phyloP scores from a whole-genome alignment of 2,113 vertebrate species.

The Danionella cerebrum region DNA sequence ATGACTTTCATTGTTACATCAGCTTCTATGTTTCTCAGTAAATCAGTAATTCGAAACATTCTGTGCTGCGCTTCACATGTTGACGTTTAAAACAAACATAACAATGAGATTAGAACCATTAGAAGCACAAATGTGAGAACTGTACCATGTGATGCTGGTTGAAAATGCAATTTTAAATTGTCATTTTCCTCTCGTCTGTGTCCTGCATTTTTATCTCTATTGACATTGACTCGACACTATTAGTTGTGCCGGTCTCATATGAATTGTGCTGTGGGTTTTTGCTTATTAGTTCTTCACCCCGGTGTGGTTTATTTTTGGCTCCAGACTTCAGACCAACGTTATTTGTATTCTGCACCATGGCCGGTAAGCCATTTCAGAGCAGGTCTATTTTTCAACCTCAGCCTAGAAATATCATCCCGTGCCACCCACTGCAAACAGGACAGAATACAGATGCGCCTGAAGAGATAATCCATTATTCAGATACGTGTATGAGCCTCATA shows the following conservation, averaged over 20 bases:
- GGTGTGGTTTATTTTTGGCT: constrained; percentile 16
- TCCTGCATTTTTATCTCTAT: not conserved
- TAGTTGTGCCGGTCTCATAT: not conserved
- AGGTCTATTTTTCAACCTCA: constrained; percentile 47
- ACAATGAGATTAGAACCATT: too few species aligned
- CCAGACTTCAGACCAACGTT: not conserved
- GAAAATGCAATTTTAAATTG: not conserved
- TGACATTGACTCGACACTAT: not conserved
- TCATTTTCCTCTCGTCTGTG: too few species aligned
- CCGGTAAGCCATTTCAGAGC: constrained; percentile 38
- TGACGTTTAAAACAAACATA: too few species aligned
- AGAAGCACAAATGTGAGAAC: too few species aligned
- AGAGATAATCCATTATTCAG: constrained; percentile 33
- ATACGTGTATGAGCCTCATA: constrained; percentile 34
- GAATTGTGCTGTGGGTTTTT: not conserved
- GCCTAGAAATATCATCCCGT: constrained; percentile 46
- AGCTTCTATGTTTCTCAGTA: too few species aligned
- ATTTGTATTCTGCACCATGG: constrained; percentile 42
- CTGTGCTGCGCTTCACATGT: too few species aligned
- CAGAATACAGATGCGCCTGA: constrained; percentile 42
- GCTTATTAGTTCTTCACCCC: not conserved
- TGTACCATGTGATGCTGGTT: too few species aligned
- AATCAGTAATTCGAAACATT: too few species aligned
- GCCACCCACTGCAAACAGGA: constrained; percentile 16
- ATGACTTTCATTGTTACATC: too few species aligned